Evolutionary conservation across 2,113 vertebrate genomes (phyloP).

Genomic region (Uria aalge): DNA sequence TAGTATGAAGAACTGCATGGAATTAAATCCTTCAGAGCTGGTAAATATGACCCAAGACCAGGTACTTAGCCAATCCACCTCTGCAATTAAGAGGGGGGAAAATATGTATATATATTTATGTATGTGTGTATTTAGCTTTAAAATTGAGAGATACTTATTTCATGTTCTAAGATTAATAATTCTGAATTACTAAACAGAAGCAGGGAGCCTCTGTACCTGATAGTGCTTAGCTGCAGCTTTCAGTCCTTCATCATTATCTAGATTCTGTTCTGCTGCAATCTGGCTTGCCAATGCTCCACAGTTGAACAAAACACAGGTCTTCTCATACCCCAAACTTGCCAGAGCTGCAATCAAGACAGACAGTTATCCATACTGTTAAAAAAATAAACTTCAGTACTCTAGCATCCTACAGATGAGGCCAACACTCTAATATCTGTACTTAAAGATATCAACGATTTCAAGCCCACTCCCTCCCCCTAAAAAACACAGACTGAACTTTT

Average conservation of each 20-base stretch:
- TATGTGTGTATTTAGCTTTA: not conserved
- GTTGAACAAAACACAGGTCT: conserved; percentile 96
- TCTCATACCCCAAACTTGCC: conserved; percentile 96
- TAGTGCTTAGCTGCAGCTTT: conserved; percentile 94
- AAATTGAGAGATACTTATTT: not conserved
- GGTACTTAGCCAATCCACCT: not conserved
- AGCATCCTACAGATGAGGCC: not conserved
- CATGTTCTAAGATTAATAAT: not conserved
- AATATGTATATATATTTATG: not conserved
- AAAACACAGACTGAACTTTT: not conserved
- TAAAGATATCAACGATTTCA: not conserved
- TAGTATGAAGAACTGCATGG: not conserved
- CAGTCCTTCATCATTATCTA: conserved; percentile 94
- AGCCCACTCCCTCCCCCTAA: not conserved
- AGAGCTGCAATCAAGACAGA: conserved; percentile 79
- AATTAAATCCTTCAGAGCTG: not conserved
- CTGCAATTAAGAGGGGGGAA: not conserved
- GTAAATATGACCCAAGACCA: not conserved
- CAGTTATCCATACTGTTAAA: not conserved
- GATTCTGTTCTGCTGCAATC: conserved; percentile 95
- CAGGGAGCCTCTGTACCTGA: conserved; percentile 77
- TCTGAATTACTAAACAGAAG: not conserved
- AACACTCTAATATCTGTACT: not conserved
- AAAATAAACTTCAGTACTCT: not conserved
- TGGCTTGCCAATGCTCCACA: conserved; percentile 94